phyloP scores from a whole-genome alignment of 92 coral and sea anemone genomes.

The Bergia puertoricense region DNA sequence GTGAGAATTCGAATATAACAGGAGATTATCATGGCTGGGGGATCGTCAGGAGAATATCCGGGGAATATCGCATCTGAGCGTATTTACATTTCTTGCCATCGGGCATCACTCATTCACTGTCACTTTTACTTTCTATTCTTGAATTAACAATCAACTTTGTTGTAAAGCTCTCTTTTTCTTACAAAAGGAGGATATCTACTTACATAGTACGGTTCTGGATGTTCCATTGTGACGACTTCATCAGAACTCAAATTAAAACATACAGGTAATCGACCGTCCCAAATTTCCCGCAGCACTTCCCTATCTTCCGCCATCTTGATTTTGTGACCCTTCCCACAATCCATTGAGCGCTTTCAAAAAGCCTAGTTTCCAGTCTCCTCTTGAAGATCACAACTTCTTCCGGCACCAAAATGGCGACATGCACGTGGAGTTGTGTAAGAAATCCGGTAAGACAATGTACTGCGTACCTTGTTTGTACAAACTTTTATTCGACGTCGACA shows the following conservation, averaged over 20 bases:
- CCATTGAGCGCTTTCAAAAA: slow-evolving; percentile 7
- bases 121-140: too few relatives aligned
- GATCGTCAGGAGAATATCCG: too few relatives aligned
- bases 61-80: too few relatives aligned
- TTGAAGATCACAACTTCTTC: too few relatives aligned
- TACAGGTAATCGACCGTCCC: slow-evolving; percentile 98
- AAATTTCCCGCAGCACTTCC: slow-evolving; percentile 87
- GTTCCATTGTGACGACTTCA: slow-evolving; percentile 92
- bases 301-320: slow-evolving; percentile 98
- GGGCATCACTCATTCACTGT: background rate
- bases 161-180: background rate
- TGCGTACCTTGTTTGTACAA: background rate
- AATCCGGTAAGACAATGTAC: background rate
- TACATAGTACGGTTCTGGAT: slow-evolving; percentile 98
- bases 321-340: slow-evolving; percentile 41
- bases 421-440: slow-evolving; percentile 23
- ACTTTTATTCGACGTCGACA: slow-evolving; percentile 10
- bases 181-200: slow-evolving; percentile 14
- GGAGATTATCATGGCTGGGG: too few relatives aligned
- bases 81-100: too few relatives aligned
- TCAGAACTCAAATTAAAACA: slow-evolving; percentile 95
- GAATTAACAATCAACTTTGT: background rate
- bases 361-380: background rate
- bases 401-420: slow-evolving; percentile 32
- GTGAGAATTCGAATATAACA: too few relatives aligned